phyloP scores from a whole-genome alignment of 2,888 invertebrate genomes.

The Brachypalpus laphriformis region DNA sequence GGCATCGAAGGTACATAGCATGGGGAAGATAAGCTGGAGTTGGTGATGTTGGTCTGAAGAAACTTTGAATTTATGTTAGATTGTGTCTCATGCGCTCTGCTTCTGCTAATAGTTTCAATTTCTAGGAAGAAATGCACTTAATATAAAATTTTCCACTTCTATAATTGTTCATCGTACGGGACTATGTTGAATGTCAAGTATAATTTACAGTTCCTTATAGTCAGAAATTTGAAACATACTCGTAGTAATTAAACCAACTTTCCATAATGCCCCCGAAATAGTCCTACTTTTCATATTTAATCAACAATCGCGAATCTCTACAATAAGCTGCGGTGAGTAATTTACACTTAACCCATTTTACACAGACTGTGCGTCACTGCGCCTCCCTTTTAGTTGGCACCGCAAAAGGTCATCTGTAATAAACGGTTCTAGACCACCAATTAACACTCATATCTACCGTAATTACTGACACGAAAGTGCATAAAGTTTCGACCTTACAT shows the following conservation, averaged over 20 bases:
- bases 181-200: too few relatives aligned
- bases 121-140: too few relatives aligned
- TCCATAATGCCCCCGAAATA: not conserved
- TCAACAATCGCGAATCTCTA: not conserved
- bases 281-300: not conserved
- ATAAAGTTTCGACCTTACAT: not conserved
- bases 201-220: not conserved
- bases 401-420: constrained; percentile 4
- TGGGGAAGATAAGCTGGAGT: too few relatives aligned
- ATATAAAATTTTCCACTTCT: too few relatives aligned
- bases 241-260: not conserved
- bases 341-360: constrained; percentile 11
- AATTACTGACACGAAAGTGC: constrained; percentile 12
- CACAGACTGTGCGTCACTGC: not conserved
- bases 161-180: too few relatives aligned
- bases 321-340: constrained; percentile 2
- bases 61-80: too few relatives aligned
- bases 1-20: too few relatives aligned
- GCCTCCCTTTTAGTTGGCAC: not conserved
- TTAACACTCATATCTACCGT: constrained; percentile 14
- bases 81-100: too few relatives aligned
- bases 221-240: not conserved
- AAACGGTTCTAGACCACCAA: not conserved
- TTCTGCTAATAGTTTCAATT: too few relatives aligned
- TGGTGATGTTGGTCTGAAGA: too few relatives aligned